Percentiles rank a stretch among this genome's conserved stretches.
phyloP scores from a whole-genome alignment of 2,113 vertebrate genomes.

The Ictalurus punctatus region DNA sequence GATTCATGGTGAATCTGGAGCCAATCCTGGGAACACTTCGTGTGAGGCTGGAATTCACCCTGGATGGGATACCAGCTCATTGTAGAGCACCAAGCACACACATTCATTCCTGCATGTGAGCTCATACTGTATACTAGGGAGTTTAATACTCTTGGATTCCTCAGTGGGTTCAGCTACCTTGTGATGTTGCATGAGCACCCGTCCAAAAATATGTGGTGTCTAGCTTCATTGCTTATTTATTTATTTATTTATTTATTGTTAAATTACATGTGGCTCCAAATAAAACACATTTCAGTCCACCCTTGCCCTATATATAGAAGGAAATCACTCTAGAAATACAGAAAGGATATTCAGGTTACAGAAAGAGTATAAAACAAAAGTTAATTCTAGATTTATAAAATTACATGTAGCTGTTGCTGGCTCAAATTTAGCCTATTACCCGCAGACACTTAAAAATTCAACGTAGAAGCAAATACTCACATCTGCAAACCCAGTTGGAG shows the following conservation, averaged over 20 bases:
- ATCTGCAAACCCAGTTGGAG: too few species aligned
- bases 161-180: background rate
- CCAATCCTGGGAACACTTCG: background rate
- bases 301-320: background rate
- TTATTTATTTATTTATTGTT: too few species aligned
- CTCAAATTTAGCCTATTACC: too few species aligned
- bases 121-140: background rate
- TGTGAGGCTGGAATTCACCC: background rate
- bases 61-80: background rate
- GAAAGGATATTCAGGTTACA: background rate
- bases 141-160: background rate
- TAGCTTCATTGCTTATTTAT: background rate
- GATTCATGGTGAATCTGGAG: background rate
- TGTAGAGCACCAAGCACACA: background rate
- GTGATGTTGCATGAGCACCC: background rate
- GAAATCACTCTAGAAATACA: background rate
- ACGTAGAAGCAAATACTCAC: too few species aligned
- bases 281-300: background rate
- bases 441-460: too few species aligned
- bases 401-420: background rate
- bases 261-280: background rate
- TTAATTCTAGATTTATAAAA: background rate
- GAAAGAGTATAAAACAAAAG: background rate
- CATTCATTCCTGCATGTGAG: background rate
- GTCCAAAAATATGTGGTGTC: background rate